Percentiles rank a stretch among this genome's conserved stretches.
Evolutionary conservation across 2,113 vertebrate species (phyloP).

Genomic region (Neogale vison): DNA sequence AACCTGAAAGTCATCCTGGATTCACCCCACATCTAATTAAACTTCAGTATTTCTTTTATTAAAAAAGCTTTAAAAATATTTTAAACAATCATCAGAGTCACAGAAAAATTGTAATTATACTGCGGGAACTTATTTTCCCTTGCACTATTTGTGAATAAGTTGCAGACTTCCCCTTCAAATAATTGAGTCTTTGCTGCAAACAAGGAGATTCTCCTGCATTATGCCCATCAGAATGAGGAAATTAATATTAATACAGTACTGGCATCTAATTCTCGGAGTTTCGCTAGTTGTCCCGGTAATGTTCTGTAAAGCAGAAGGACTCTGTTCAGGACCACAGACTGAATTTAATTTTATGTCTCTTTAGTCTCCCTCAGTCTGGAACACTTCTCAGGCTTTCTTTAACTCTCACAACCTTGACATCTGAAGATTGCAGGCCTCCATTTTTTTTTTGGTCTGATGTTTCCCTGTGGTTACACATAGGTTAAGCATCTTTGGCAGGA

Average conservation of each 20-base stretch:
- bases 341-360: neutral
- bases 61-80: conserved; percentile 43
- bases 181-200: neutral
- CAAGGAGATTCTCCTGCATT: neutral
- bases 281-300: neutral
- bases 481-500: neutral
- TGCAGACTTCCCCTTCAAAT: neutral
- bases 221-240: neutral
- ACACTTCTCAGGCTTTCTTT: neutral
- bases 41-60: neutral
- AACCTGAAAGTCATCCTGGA: conserved; percentile 1
- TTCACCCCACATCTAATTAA: neutral
- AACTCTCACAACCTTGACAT: neutral
- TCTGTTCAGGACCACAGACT: neutral
- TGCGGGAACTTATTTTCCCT: neutral
- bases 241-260: neutral
- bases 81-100: neutral
- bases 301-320: conserved; percentile 18
- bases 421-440: neutral
- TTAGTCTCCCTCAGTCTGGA: neutral
- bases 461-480: neutral
- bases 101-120: neutral
- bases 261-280: neutral
- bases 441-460: neutral
- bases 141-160: neutral